These are phyloP conservation scores for Knipowitschia caucasica DNA, from an alignment of 2,797 vertebrate species.

Conservation along the genomic window DNA sequence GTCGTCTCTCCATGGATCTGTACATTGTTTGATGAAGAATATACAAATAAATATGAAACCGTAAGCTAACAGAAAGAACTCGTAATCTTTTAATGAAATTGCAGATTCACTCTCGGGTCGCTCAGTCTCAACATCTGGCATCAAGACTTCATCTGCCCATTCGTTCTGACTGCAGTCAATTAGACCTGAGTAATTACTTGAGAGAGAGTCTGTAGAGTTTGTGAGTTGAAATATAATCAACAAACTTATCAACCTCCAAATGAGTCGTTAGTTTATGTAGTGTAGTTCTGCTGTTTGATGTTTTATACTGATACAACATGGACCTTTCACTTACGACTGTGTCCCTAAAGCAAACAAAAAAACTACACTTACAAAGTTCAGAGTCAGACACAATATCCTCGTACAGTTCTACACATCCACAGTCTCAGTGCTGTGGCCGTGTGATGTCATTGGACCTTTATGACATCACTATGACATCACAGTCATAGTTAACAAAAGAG, in stretches of 20 bases:
- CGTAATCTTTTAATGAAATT: slow-evolving; percentile 1
- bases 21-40: not conserved
- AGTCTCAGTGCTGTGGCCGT: no score
- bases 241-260: slow-evolving; percentile 43
- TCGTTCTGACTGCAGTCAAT: slow-evolving; percentile 39
- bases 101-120: slow-evolving; percentile 14
- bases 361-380: no score
- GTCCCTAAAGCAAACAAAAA: no score
- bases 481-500: no score
- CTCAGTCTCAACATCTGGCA: slow-evolving; percentile 26
- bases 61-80: not conserved
- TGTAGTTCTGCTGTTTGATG: not conserved
- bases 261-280: slow-evolving; percentile 17
- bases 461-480: no score
- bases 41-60: not conserved
- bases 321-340: no score
- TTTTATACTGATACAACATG: no score
- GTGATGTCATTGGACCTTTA: no score
- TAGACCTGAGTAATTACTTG: slow-evolving; percentile 48
- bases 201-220: slow-evolving; percentile 36
- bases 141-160: slow-evolving; percentile 29
- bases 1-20: not conserved
- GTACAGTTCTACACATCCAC: no score
- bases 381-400: no score
- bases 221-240: slow-evolving; percentile 38